Percentiles rank a stretch among this genome's conserved stretches.
Conservation (phyloP, 2,113 vertebrate genomes). For the Podarcis muralis region DNA sequence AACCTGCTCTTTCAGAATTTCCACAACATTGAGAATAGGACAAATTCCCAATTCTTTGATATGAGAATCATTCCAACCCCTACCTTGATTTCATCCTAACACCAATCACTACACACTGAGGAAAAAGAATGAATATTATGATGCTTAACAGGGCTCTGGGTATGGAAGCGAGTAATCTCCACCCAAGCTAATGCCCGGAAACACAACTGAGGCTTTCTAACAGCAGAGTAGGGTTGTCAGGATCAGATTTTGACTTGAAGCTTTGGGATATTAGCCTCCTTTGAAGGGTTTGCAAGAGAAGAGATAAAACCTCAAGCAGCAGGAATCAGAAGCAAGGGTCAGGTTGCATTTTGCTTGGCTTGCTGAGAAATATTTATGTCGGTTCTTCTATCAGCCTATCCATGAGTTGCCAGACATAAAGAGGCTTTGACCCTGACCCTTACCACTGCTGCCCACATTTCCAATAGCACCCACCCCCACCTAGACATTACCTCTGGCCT, state of each 20-base stretch:
- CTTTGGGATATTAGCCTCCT: background rate
- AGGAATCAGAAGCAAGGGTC: background rate
- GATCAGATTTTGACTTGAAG: background rate
- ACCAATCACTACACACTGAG: background rate
- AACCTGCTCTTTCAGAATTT: too few relatives aligned
- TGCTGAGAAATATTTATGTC: background rate
- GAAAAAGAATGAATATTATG: background rate
- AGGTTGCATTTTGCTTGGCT: background rate
- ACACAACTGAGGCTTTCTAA: background rate
- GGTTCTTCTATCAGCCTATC: too few relatives aligned
- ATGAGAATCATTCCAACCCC: background rate
- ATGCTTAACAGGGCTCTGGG: background rate
- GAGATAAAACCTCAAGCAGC: too few relatives aligned
- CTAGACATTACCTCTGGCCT: too few relatives aligned
- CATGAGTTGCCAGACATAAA: background rate
- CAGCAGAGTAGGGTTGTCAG: background rate
- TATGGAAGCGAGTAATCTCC: background rate
- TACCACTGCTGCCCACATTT: too few relatives aligned
- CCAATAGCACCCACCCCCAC: background rate
- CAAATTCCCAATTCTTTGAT: background rate
- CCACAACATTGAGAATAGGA: too few relatives aligned
- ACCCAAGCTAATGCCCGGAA: background rate
- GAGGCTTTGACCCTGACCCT: background rate
- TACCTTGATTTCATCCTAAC: background rate
- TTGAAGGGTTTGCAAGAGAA: background rate